A percentile compares a stretch with the other conserved stretches of the same genome.
phyloP scores from a whole-genome alignment of 2,888 invertebrate species.

The Globia sparganii region DNA sequence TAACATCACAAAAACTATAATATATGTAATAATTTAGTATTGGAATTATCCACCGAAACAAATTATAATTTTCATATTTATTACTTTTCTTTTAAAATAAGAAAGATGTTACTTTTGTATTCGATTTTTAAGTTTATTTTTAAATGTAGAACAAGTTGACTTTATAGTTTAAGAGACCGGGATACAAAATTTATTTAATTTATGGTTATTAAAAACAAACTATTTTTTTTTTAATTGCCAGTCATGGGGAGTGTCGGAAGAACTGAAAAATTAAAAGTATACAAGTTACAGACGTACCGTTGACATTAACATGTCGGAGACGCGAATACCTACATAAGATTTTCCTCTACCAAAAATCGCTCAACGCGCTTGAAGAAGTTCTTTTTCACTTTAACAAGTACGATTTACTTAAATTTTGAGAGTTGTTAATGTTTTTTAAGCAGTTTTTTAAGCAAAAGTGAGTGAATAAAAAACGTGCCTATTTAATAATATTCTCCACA shows the following conservation, averaged over 20 bases:
- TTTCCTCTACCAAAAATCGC: background rate
- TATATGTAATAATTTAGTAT: slow-evolving; percentile 42
- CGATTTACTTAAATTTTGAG: no score
- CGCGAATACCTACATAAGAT: background rate
- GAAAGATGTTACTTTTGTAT: slow-evolving; percentile 42
- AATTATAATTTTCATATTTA: slow-evolving; percentile 53
- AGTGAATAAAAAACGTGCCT: no score
- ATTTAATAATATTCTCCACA: background rate
- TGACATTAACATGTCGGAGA: no score
- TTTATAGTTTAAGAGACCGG: slow-evolving; percentile 24
- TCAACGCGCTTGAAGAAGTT: no score
- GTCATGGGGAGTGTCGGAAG: background rate
- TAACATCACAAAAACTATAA: slow-evolving; percentile 44
- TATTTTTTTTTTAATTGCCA: no score
- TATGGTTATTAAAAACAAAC: background rate
- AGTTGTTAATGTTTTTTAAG: no score
- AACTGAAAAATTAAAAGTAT: background rate
- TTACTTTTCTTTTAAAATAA: slow-evolving; percentile 37
- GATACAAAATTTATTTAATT: background rate
- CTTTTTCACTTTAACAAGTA: no score
- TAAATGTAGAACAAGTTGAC: slow-evolving; percentile 29
- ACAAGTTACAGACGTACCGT: background rate
- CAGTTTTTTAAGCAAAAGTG: no score
- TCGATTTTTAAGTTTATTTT: slow-evolving; percentile 31
- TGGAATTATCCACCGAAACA: slow-evolving; percentile 61